A percentile compares a stretch with the other conserved stretches of the same genome.
These are phyloP conservation scores for Drosophila differens DNA, from an alignment of 2,888 invertebrate genomes.

Conservation along the genomic window DNA sequence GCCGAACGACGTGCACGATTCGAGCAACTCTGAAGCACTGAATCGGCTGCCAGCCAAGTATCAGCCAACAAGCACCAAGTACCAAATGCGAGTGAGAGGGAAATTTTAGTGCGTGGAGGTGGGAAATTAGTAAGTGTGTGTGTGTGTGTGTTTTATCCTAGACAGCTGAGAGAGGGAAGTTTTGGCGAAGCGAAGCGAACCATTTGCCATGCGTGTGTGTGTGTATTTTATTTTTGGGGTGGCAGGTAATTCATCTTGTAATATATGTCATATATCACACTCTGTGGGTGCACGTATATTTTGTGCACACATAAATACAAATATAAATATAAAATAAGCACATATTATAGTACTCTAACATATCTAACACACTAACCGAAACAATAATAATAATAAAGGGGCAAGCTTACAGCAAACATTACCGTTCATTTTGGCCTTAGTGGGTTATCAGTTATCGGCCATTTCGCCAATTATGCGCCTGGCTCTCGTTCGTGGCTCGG, in stretches of 20 bases:
- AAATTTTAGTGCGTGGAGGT: constrained; percentile 40
- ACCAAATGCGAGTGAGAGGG: constrained; percentile 33
- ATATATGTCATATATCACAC: constrained; percentile 59
- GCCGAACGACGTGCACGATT: constrained; percentile 48
- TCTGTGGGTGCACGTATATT: constrained; percentile 12
- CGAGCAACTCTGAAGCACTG: constrained; percentile 61
- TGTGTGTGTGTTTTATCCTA: constrained; percentile 5
- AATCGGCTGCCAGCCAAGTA: constrained; percentile 32
- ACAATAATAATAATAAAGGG: constrained; percentile 8
- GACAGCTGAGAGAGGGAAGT: constrained; percentile 64
- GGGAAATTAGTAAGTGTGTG: constrained; percentile 40
- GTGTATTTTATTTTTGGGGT: constrained; percentile 67
- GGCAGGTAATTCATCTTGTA: constrained; percentile 67
- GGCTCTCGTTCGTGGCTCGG: background rate
- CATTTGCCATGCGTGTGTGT: constrained; percentile 18
- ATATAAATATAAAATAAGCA: constrained; percentile 25
- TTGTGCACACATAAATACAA: background rate
- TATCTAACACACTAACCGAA: constrained; percentile 1
- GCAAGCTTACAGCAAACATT: constrained; percentile 6
- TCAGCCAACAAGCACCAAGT: constrained; percentile 28
- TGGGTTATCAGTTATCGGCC: constrained; percentile 20
- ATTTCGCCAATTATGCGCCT: constrained; percentile 8
- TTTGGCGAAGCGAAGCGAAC: constrained; percentile 30
- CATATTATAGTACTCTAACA: background rate
- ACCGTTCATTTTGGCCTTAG: constrained; percentile 2